phyloP scores from a whole-genome alignment of 1,140 invertebrate species.

The Hestina assimilis region DNA sequence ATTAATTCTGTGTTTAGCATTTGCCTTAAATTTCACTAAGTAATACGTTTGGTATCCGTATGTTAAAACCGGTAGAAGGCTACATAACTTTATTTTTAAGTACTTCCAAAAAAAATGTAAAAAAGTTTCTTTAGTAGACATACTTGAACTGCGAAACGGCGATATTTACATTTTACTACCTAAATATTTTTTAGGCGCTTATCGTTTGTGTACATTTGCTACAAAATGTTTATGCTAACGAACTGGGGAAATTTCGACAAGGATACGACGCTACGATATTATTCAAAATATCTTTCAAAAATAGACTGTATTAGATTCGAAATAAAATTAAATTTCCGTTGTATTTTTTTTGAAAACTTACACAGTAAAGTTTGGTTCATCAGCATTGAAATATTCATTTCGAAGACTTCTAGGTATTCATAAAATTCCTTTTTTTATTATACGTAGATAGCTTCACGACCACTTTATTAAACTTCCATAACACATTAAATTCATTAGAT shows the following conservation, averaged over 20 bases:
- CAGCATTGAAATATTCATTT: slow-evolving; percentile 6
- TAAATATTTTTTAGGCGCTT: not conserved
- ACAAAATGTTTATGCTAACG: slow-evolving; percentile 7
- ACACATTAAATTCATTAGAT: no score
- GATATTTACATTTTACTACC: not conserved
- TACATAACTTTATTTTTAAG: not conserved
- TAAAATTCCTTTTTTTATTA: not conserved
- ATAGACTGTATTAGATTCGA: not conserved
- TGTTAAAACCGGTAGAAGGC: no score
- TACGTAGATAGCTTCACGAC: not conserved
- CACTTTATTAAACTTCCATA: not conserved
- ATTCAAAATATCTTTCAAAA: not conserved
- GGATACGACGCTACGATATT: not conserved
- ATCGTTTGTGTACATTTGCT: slow-evolving; percentile 7
- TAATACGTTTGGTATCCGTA: no score
- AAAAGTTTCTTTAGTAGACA: no score
- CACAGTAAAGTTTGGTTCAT: not conserved
- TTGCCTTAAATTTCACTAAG: not conserved
- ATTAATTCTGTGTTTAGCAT: not conserved
- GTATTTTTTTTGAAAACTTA: not conserved
- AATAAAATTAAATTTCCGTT: not conserved
- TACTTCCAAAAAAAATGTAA: no score
- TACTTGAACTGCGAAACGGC: not conserved
- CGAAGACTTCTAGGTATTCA: not conserved
- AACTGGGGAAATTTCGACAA: not conserved